Evolutionary conservation across 2,113 vertebrate species (phyloP).

Genomic region (Ondatra zibethicus): DNA sequence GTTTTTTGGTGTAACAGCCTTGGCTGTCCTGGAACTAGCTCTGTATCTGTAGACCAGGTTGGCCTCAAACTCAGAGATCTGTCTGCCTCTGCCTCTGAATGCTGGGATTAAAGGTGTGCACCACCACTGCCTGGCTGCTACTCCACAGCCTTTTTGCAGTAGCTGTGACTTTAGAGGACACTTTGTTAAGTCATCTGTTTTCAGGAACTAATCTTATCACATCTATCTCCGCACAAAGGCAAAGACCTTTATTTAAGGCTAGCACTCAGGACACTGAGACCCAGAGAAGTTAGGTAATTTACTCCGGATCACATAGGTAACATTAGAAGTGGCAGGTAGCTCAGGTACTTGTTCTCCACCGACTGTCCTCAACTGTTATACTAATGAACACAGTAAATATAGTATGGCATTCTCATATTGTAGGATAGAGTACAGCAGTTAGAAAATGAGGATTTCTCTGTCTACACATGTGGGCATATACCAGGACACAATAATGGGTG

Average conservation of each 20-base stretch:
- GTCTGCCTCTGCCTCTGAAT: not conserved
- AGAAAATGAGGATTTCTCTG: not conserved
- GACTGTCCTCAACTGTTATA: not conserved
- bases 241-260: not conserved
- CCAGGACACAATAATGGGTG: not conserved
- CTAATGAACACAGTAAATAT: not conserved
- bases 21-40: not conserved
- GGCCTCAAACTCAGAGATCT: not conserved
- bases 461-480: not conserved
- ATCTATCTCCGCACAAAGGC: not conserved
- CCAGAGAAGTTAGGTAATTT: not conserved
- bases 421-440: not conserved
- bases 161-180: not conserved
- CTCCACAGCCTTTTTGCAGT: not conserved
- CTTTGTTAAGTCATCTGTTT: slow-evolving; percentile 37
- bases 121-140: not conserved
- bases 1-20: not conserved
- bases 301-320: not conserved
- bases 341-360: not conserved
- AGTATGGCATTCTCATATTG: not conserved
- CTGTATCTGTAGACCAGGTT: not conserved
- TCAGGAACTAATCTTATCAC: not conserved
- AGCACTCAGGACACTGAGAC: not conserved
- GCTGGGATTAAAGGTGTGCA: not conserved
- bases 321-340: not conserved